phyloP scores from a whole-genome alignment of 2,888 invertebrate species.

The Lasiommata megera region DNA sequence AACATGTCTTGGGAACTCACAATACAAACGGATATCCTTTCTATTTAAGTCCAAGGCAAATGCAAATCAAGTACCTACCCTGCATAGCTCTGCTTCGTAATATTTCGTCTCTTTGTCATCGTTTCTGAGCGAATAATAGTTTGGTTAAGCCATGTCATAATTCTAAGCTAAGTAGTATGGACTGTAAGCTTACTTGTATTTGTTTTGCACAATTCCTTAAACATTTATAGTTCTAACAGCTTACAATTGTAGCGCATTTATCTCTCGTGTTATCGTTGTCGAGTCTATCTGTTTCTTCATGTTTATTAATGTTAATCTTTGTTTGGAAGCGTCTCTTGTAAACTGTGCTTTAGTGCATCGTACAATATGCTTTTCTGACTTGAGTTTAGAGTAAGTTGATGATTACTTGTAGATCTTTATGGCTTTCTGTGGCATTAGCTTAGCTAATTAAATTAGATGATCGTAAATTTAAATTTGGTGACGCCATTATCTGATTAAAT shows the following conservation, averaged over 20 bases:
- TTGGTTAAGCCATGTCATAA: constrained; percentile 13
- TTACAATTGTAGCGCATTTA: constrained; percentile 1
- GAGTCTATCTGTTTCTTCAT: background rate
- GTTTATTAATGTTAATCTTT: constrained; percentile 1
- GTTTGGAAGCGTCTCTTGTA: background rate
- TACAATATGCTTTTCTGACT: background rate
- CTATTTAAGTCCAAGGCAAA: constrained; percentile 73
- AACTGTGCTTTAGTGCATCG: background rate
- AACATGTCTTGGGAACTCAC: constrained; percentile 26
- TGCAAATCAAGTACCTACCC: constrained; percentile 54
- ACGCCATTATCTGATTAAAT: too few species aligned
- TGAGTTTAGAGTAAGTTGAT: background rate
- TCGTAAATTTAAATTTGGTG: too few species aligned
- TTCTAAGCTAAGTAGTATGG: background rate
- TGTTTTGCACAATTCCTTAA: constrained; percentile 10
- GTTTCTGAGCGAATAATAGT: constrained; percentile 27
- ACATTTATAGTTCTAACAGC: constrained; percentile 8
- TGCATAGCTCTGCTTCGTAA: constrained; percentile 49
- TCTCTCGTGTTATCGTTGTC: constrained; percentile 8
- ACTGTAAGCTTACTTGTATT: constrained; percentile 6
- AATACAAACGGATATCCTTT: constrained; percentile 77
- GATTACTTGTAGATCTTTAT: too few species aligned
- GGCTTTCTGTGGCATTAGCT: too few species aligned
- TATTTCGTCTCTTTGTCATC: constrained; percentile 59
- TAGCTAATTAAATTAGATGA: too few species aligned